Conservation (phyloP, 2,888 invertebrate genomes). For the Nebria salina region DNA sequence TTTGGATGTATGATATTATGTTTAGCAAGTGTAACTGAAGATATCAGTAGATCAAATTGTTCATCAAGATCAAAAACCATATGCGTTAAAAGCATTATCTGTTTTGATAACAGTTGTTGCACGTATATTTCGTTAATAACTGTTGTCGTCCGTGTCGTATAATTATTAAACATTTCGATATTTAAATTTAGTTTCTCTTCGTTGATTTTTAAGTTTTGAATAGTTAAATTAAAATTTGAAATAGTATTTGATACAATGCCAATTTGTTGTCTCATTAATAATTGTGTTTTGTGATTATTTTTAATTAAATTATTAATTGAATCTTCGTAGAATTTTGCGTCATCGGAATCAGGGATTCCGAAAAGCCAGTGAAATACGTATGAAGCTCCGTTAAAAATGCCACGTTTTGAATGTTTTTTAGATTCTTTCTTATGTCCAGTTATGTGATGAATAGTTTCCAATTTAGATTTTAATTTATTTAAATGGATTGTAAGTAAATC, state of each 20-base stretch:
- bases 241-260: neutral
- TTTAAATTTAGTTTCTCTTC: neutral
- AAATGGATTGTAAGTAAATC: neutral
- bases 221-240: neutral
- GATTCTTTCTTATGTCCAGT: neutral
- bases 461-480: constrained; percentile 2
- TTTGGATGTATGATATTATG: too few relatives aligned
- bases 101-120: constrained; percentile 5
- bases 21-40: too few relatives aligned
- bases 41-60: neutral
- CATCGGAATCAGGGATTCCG: constrained; percentile 10
- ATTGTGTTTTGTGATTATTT: neutral
- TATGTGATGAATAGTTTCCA: too few relatives aligned
- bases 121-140: neutral
- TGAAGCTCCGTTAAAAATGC: neutral
- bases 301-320: neutral
- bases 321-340: constrained; percentile 8
- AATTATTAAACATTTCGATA: neutral
- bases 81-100: neutral
- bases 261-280: constrained; percentile 9
- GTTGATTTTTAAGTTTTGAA: constrained; percentile 6
- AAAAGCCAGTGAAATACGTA: constrained; percentile 1
- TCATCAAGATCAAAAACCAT: neutral
- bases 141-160: neutral
- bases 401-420: neutral